Conservation (phyloP, 2,888 invertebrate genomes). For the Hecatera dysodea region DNA sequence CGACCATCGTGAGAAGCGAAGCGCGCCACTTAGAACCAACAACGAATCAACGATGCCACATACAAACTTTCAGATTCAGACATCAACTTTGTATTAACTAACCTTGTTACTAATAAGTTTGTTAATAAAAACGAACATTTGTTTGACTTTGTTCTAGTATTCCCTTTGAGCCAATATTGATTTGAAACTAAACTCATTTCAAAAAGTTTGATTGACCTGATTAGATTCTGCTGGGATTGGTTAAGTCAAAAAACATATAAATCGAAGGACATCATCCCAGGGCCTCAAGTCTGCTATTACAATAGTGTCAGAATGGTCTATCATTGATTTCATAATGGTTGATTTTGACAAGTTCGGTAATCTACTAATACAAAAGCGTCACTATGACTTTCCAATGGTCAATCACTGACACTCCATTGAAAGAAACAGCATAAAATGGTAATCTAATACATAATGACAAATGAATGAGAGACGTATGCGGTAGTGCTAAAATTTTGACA, state of each 20-base stretch:
- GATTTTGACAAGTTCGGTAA: too few species aligned
- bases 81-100: constrained; percentile 4
- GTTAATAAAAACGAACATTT: constrained; percentile 21
- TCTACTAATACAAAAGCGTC: too few species aligned
- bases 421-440: too few species aligned
- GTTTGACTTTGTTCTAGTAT: neutral
- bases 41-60: neutral
- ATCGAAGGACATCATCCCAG: neutral
- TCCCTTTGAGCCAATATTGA: neutral
- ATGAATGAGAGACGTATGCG: too few species aligned
- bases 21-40: constrained; percentile 10
- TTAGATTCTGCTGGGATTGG: neutral
- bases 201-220: constrained; percentile 7
- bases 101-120: constrained; percentile 6
- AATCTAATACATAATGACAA: too few species aligned
- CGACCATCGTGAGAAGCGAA: constrained; percentile 8
- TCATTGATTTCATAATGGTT: too few species aligned
- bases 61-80: constrained; percentile 12
- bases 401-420: too few species aligned
- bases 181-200: constrained; percentile 5
- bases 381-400: too few species aligned
- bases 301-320: too few species aligned
- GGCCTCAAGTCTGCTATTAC: too few species aligned
- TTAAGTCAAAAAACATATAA: constrained; percentile 6
- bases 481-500: too few species aligned